Evolutionary conservation across 2,113 vertebrate species (phyloP), one percentile per base, ranked within the genome.

Genomic region (Polyodon spathula): DNA sequence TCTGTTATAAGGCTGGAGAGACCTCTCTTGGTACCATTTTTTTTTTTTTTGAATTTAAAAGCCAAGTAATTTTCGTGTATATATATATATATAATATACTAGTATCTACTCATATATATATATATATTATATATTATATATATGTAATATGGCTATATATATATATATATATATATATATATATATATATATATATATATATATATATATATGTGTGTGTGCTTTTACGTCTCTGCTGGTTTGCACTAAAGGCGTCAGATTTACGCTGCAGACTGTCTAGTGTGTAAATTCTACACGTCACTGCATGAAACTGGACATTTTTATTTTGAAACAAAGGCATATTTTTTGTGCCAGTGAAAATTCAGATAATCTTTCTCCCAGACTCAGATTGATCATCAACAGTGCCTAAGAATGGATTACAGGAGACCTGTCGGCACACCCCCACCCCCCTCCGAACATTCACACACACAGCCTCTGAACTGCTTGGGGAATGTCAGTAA

Each of bases 151-250:
- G 61, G 68, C 40, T 59, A 66, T 71, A 64, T 70, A 76, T 76
- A 76, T 74, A 74, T 69, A 62, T 76, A 75, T 54, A 75, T 67
- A 74, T 77, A 76, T 70, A 80, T 76, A 79, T 74, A 80, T 78
- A 76, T 80, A 68, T 50, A 67, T 67, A 53, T 64, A 59, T 40
- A 56, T 58, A 74, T 58, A 15, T 58, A 66, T 77, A 64, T 70
- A 74, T 77, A 66, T 80, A 67, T 76, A 71, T 66, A 65, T 71
- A 63, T 71, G 63, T 77, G 77, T 77, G 76, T 75, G 59, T 72
- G 54, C 66, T 64, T 64, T 66, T 63, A 66, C 71, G 61, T 66
- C 64, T 66, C 72, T 66, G 66, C 69, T 67, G 73, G 39, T 42
- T 58, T 70, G 52, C 41, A 6, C 38, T 62, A 54, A n/a, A n/a